Evolutionary conservation across 2,888 invertebrate genomes (phyloP).

Genomic region (Calliscelio sp.): DNA sequence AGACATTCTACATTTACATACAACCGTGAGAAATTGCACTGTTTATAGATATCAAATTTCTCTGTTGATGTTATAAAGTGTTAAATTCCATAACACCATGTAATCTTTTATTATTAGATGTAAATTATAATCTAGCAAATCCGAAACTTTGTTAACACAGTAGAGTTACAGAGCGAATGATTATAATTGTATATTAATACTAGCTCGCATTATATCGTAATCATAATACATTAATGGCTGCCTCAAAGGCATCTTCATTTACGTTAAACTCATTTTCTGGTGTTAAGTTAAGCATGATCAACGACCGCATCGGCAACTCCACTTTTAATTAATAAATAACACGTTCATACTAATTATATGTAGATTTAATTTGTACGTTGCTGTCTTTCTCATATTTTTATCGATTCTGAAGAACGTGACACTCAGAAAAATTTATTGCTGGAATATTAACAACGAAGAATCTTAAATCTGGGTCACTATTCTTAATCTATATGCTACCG

Average conservation of each 20-base stretch:
- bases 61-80: too few relatives aligned
- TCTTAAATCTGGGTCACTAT: slow-evolving; percentile 31
- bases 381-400: slow-evolving; percentile 28
- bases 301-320: slow-evolving; percentile 9
- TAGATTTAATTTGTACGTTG: not conserved
- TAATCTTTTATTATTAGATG: too few relatives aligned
- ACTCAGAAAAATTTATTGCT: slow-evolving; percentile 40
- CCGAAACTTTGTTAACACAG: too few relatives aligned
- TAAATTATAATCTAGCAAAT: too few relatives aligned
- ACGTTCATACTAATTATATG: not conserved
- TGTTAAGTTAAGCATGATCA: slow-evolving; percentile 10
- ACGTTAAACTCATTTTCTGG: slow-evolving; percentile 1
- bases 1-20: too few relatives aligned
- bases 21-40: too few relatives aligned
- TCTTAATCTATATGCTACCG: slow-evolving; percentile 20
- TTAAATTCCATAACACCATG: too few relatives aligned
- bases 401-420: slow-evolving; percentile 38
- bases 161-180: too few relatives aligned
- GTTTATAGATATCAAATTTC: too few relatives aligned
- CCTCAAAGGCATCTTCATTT: slow-evolving; percentile 24
- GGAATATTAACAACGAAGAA: slow-evolving; percentile 38
- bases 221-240: slow-evolving; percentile 29
- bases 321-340: slow-evolving; percentile 38
- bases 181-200: too few relatives aligned
- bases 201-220: too few relatives aligned